Conservation (phyloP, 2,797 vertebrate species). For the Picus viridis region DNA sequence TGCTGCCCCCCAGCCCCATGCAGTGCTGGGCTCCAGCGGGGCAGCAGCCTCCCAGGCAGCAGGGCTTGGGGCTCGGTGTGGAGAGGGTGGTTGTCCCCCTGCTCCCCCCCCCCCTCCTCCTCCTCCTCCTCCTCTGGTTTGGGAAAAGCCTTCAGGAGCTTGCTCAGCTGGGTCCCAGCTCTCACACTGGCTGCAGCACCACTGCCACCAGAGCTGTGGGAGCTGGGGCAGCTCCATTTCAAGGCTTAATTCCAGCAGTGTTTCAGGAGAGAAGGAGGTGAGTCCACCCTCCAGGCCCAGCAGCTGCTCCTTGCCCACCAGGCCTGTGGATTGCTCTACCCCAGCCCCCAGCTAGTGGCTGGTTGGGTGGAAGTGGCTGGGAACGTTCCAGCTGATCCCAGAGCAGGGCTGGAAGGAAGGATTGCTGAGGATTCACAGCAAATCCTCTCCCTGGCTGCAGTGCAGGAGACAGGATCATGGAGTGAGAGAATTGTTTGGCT, state of each 20-base stretch:
- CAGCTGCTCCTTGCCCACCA: rapidly evolving
- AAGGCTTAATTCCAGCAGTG: neutral
- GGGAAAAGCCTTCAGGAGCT: neutral
- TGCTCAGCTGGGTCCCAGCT: neutral
- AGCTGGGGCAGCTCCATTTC: neutral
- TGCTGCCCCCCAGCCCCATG: neutral
- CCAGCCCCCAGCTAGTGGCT: neutral
- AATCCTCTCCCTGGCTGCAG: neutral
- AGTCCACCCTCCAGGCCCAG: neutral
- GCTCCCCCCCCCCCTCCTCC: neutral
- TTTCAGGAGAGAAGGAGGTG: neutral
- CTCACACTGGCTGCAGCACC: neutral
- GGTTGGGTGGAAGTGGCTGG: neutral
- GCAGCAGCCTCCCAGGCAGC: neutral
- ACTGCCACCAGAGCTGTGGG: neutral
- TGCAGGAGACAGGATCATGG: neutral
- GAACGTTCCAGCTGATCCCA: neutral
- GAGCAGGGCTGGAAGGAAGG: neutral
- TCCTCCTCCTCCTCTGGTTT: neutral
- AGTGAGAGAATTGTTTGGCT: too few relatives aligned
- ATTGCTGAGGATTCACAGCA: neutral
- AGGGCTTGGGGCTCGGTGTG: too few relatives aligned
- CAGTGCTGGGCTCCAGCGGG: rapidly evolving
- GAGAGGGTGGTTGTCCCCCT: neutral
- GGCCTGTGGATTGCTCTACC: neutral